These are phyloP conservation scores for Lepus oiostolus DNA, from an alignment of 2,797 vertebrate species.

Conservation along the genomic window DNA sequence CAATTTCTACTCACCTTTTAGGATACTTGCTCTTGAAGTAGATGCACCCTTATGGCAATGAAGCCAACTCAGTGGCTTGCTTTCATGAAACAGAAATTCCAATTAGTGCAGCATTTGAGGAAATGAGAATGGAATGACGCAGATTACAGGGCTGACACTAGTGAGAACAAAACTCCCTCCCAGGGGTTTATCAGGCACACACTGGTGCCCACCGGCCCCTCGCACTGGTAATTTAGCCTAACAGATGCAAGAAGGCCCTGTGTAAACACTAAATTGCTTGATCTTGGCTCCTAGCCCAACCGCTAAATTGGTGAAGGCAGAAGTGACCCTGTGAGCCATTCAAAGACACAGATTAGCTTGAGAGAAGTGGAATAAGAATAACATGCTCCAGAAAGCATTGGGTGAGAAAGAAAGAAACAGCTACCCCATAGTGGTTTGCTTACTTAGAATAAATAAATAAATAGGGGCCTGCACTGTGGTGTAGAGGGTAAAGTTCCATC, in stretches of 20 bases:
- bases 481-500: no score
- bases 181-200: neutral
- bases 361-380: neutral
- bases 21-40: neutral
- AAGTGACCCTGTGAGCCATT: conserved; percentile 37
- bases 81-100: conserved; percentile 53
- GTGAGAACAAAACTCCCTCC: neutral
- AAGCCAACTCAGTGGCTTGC: neutral
- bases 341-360: neutral
- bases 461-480: no score
- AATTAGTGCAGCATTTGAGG: accelerated
- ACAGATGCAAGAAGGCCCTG: conserved; percentile 43
- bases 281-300: conserved; percentile 64
- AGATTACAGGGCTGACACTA: neutral
- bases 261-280: conserved; percentile 61
- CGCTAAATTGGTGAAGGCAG: conserved; percentile 64
- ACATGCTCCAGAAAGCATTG: neutral
- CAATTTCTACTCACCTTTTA: neutral
- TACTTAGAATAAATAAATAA: no score
- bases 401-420: neutral
- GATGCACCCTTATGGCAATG: accelerated
- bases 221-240: neutral
- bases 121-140: neutral
- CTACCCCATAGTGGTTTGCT: neutral
- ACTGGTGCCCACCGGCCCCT: neutral